These are phyloP conservation scores for Cyanoderma ruficeps DNA, from an alignment of 2,113 vertebrate genomes.

Conservation along the genomic window DNA sequence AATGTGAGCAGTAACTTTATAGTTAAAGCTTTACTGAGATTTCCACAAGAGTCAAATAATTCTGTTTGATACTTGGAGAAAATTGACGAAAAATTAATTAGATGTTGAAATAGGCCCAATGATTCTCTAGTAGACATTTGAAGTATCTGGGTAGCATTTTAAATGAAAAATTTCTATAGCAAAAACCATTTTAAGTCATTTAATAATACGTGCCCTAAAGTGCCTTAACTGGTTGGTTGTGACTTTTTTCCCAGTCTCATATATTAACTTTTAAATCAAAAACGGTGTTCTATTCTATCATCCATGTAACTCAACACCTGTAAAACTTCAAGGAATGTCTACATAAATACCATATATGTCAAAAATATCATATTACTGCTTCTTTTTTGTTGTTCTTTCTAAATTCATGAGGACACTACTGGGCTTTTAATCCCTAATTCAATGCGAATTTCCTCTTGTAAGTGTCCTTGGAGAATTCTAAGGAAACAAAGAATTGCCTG, in stretches of 20 bases:
- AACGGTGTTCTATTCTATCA: not conserved
- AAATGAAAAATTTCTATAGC: not conserved
- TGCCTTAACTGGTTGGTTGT: not conserved
- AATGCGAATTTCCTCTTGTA: not conserved
- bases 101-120: not conserved
- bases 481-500: not conserved
- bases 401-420: not conserved
- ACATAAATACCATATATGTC: not conserved
- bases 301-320: not conserved
- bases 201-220: rapidly evolving
- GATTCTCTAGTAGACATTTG: not conserved
- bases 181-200: not conserved
- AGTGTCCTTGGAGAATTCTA: not conserved
- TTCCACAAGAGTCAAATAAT: not conserved
- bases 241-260: not conserved
- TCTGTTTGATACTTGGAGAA: not conserved
- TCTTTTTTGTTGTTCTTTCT: not conserved
- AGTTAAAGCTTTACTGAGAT: not conserved
- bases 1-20: not conserved
- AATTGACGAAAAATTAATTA: not conserved
- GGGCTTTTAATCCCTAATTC: not conserved
- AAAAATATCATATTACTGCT: not conserved
- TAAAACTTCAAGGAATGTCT: not conserved
- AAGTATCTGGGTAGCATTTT: not conserved
- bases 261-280: not conserved